phyloP scores from a whole-genome alignment of 1,140 invertebrate species.

The Archivesica marissinica region DNA sequence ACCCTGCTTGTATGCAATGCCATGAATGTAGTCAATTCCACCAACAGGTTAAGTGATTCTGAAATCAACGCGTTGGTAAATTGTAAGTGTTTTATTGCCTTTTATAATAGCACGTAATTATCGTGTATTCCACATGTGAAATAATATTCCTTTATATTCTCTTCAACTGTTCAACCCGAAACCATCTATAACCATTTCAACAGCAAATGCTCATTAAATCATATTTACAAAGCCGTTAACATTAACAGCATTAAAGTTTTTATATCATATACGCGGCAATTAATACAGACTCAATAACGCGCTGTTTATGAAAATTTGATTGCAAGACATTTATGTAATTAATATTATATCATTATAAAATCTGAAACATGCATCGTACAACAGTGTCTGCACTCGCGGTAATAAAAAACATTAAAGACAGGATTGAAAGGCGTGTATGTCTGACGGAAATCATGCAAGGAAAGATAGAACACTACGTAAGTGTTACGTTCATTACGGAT shows the following conservation, averaged over 20 bases:
- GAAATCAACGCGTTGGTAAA: no score
- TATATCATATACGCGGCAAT: constrained; percentile 10
- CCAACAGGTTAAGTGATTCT: no score
- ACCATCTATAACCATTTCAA: constrained; percentile 18
- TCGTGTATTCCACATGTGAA: constrained; percentile 1
- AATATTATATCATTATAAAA: constrained; percentile 37
- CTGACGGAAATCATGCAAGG: background rate
- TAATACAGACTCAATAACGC: constrained; percentile 2
- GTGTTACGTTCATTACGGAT: background rate
- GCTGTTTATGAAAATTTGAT: constrained; percentile 21
- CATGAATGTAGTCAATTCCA: no score
- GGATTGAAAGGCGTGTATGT: constrained; percentile 6
- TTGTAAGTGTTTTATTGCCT: no score
- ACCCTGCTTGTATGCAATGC: no score
- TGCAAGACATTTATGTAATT: constrained; percentile 31
- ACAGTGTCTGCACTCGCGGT: background rate
- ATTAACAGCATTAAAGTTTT: background rate
- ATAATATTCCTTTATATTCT: constrained; percentile 29
- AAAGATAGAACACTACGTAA: background rate
- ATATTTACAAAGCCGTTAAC: constrained; percentile 20
- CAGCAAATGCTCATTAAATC: constrained; percentile 26
- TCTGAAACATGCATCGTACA: constrained; percentile 11
- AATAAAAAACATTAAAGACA: constrained; percentile 23
- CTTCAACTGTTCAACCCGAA: constrained; percentile 16
- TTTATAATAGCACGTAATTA: constrained; percentile 11